These are phyloP conservation scores for Molanna angustata DNA, from an alignment of 2,888 invertebrate genomes.

Conservation along the genomic window DNA sequence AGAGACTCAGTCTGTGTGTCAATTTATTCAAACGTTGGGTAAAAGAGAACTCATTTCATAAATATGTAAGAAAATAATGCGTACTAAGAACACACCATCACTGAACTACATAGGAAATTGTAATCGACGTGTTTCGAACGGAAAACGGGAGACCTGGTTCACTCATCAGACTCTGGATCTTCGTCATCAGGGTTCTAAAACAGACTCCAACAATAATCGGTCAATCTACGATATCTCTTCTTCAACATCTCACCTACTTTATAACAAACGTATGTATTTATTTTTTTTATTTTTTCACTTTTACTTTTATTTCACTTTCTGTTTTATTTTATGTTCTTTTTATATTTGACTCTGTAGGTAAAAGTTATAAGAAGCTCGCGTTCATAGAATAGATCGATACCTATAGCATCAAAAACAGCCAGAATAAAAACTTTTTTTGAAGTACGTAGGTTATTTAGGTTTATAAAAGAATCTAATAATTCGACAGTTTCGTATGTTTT, in stretches of 20 bases:
- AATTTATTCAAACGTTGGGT: background rate
- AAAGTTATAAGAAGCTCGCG: no score
- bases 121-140: slow-evolving; percentile 3
- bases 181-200: slow-evolving; percentile 7
- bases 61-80: slow-evolving; percentile 31
- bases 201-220: slow-evolving; percentile 31
- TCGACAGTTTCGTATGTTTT: no score
- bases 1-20: no score
- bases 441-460: no score
- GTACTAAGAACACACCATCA: slow-evolving; percentile 32
- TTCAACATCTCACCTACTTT: slow-evolving; percentile 22
- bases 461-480: no score
- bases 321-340: no score
- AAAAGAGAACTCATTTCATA: slow-evolving; percentile 6
- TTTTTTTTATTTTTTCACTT: slow-evolving; percentile 40
- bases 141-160: slow-evolving; percentile 17
- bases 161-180: background rate
- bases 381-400: no score
- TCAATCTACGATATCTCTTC: no score
- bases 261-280: slow-evolving; percentile 53
- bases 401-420: no score
- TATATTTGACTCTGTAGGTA: no score
- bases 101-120: slow-evolving; percentile 20
- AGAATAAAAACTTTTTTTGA: no score
- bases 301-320: slow-evolving; percentile 12